Percentiles rank a stretch among this genome's conserved stretches.
Evolutionary conservation across 2,113 vertebrate genomes (phyloP).

Genomic region (Microtus oregoni): DNA sequence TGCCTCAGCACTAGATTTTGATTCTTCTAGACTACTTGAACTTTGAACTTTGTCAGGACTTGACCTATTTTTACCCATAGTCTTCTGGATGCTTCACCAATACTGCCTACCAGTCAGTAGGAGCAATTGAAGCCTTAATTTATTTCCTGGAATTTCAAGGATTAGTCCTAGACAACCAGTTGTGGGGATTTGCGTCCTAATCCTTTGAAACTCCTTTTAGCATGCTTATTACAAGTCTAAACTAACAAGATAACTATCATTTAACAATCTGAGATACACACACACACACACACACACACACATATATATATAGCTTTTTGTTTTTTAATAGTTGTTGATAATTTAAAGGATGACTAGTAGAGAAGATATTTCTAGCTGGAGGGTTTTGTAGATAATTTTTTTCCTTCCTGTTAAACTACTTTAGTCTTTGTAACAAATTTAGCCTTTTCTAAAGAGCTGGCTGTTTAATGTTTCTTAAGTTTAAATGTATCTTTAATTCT

Average conservation of each 20-base stretch:
- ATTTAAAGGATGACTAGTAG: slow-evolving; percentile 53
- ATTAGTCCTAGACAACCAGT: not conserved
- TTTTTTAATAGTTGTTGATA: not conserved
- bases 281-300: not conserved
- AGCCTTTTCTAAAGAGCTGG: not conserved
- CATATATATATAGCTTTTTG: not conserved
- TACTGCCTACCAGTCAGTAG: slow-evolving; percentile 11
- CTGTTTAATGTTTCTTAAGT: slow-evolving; percentile 6
- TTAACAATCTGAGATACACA: slow-evolving; percentile 34
- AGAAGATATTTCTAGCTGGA: slow-evolving; percentile 50
- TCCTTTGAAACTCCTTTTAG: not conserved
- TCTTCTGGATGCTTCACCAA: slow-evolving; percentile 11
- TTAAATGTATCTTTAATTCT: slow-evolving; percentile 32
- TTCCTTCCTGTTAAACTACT: not conserved
- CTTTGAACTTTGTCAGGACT: not conserved
- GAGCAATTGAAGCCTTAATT: slow-evolving; percentile 42
- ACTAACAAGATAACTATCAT: not conserved
- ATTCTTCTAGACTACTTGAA: slow-evolving; percentile 28
- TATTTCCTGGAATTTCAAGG: slow-evolving; percentile 55
- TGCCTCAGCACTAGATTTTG: not conserved
- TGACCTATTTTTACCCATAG: not conserved
- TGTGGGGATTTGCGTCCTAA: slow-evolving; percentile 41
- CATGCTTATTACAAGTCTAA: slow-evolving; percentile 44
- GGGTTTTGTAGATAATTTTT: slow-evolving; percentile 46
- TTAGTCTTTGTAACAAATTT: slow-evolving; percentile 54